Evolutionary conservation across 2,797 vertebrate genomes (phyloP).

Genomic region (Lindbergichthys nudifrons): DNA sequence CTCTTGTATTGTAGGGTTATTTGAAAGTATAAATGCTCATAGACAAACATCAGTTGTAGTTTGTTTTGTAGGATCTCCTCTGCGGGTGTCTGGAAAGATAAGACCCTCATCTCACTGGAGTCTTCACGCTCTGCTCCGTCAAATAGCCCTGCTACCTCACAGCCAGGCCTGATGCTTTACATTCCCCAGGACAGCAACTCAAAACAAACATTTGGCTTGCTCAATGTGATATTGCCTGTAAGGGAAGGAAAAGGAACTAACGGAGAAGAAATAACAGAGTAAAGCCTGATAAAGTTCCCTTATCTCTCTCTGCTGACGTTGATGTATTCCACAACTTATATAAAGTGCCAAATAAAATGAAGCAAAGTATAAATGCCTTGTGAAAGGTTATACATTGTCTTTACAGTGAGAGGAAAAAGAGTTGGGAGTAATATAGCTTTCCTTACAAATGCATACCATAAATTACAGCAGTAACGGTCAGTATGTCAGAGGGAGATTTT

Average conservation of each 20-base stretch:
- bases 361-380: slow-evolving; percentile 11
- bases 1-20: background rate
- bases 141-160: slow-evolving; percentile 47
- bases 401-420: background rate
- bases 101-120: slow-evolving; percentile 66
- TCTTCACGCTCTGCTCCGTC: slow-evolving; percentile 55
- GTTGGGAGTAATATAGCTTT: background rate
- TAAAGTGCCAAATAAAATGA: slow-evolving; percentile 36
- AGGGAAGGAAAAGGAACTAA: slow-evolving; percentile 21
- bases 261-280: slow-evolving; percentile 43
- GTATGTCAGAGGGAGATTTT: slow-evolving; percentile 14
- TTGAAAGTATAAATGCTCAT: slow-evolving; percentile 1
- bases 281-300: slow-evolving; percentile 30
- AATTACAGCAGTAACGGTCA: background rate
- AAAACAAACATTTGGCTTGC: slow-evolving; percentile 56
- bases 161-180: slow-evolving; percentile 46
- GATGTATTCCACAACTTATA: slow-evolving; percentile 24
- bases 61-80: slow-evolving; percentile 54
- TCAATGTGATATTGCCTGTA: slow-evolving; percentile 52
- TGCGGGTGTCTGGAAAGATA: slow-evolving; percentile 66
- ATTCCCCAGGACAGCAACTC: slow-evolving; percentile 65
- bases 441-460: background rate
- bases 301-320: slow-evolving; percentile 41
- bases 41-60: slow-evolving; percentile 39
- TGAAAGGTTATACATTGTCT: slow-evolving; percentile 11